These are phyloP conservation scores for Pegoplata infirma DNA, from an alignment of 2,888 invertebrate genomes.

Conservation along the genomic window DNA sequence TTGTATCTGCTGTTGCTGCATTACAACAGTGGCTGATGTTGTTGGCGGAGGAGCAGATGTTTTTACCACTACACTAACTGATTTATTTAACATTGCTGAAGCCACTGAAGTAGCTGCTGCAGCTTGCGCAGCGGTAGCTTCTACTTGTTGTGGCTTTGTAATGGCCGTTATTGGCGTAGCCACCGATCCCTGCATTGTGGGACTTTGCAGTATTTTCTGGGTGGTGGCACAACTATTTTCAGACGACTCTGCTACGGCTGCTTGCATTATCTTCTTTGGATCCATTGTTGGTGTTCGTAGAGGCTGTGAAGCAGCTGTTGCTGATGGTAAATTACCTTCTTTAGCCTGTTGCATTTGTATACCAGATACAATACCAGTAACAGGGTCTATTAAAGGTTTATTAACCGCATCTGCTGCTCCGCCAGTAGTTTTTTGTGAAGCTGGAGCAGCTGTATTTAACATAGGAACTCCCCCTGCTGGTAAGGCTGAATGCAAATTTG, in stretches of 20 bases:
- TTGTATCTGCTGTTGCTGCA: constrained; percentile 31
- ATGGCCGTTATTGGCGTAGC: constrained; percentile 68
- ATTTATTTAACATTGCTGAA: constrained; percentile 68
- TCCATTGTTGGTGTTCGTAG: constrained; percentile 55
- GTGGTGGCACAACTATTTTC: too few species aligned
- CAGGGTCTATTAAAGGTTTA: constrained; percentile 84
- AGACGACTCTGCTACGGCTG: constrained; percentile 50
- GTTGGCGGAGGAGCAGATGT: constrained; percentile 63
- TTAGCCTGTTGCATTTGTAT: constrained; percentile 82
- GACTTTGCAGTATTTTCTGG: constrained; percentile 47
- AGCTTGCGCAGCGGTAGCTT: constrained; percentile 63
- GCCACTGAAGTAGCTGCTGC: constrained; percentile 60
- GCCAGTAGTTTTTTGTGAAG: constrained; percentile 71
- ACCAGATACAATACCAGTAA: constrained; percentile 85
- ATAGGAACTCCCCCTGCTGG: constrained; percentile 68
- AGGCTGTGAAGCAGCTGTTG: constrained; percentile 64
- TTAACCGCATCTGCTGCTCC: constrained; percentile 80
- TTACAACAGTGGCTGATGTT: constrained; percentile 26
- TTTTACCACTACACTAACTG: constrained; percentile 75
- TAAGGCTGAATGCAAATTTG: constrained; percentile 65
- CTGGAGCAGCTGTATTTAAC: constrained; percentile 71
- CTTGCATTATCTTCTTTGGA: constrained; percentile 64
- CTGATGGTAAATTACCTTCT: constrained; percentile 78
- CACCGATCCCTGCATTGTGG: constrained; percentile 37
- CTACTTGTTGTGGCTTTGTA: constrained; percentile 69